phyloP scores from a whole-genome alignment of 2,797 vertebrate species.

The Falco rusticolus region DNA sequence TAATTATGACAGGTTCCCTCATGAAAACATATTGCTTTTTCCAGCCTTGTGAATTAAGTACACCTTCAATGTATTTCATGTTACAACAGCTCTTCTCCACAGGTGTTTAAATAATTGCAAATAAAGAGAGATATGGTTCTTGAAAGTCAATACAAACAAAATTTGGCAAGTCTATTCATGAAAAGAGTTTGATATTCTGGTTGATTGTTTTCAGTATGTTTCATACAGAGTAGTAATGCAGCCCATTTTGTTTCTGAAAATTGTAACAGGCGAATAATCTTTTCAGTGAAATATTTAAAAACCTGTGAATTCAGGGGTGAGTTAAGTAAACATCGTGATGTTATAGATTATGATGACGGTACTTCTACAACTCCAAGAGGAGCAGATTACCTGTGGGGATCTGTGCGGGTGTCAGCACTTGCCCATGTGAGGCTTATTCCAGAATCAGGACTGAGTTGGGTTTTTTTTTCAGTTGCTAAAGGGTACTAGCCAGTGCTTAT shows the following conservation, averaged over 20 bases:
- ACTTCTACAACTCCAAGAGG: not conserved
- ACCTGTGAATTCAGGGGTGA: not conserved
- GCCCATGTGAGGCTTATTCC: not conserved
- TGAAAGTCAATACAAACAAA: not conserved
- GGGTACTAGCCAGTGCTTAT: not conserved
- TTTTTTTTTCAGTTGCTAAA: not conserved
- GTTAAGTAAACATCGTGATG: not conserved
- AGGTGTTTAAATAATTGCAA: slow-evolving; percentile 26
- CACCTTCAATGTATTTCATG: not conserved
- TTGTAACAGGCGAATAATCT: not conserved
- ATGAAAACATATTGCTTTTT: not conserved
- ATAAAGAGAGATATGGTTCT: not conserved
- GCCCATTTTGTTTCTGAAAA: not conserved
- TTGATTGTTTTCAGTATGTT: not conserved
- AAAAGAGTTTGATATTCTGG: not conserved
- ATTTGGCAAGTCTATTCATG: not conserved
- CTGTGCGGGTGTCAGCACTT: not conserved
- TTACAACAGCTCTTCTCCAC: not conserved
- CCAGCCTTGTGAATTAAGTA: slow-evolving; percentile 7
- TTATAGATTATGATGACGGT: not conserved
- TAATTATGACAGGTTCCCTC: not conserved
- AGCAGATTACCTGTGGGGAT: not conserved
- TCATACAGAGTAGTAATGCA: not conserved
- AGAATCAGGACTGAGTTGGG: not conserved
- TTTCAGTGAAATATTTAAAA: not conserved